phyloP scores from a whole-genome alignment of 2,113 vertebrate genomes.

The Trematomus loennbergii region DNA sequence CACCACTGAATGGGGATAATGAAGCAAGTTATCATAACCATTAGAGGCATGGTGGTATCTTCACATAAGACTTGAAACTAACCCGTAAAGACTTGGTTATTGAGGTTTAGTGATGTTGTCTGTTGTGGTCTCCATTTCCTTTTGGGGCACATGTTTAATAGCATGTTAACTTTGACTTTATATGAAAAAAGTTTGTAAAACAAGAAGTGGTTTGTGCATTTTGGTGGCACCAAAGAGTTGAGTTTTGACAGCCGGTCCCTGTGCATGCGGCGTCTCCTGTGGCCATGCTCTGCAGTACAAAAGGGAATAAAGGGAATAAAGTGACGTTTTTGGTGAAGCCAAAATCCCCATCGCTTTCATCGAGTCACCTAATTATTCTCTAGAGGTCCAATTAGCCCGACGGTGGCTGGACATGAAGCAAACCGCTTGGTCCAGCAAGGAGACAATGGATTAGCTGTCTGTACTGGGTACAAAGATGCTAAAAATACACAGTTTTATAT shows the following conservation, averaged over 20 bases:
- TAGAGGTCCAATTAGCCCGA: constrained; percentile 72
- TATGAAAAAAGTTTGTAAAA: background rate
- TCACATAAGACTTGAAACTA: background rate
- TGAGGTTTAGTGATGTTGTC: background rate
- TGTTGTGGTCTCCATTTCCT: background rate
- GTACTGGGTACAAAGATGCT: constrained; percentile 46
- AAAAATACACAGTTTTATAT: constrained; percentile 57
- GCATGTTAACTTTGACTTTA: background rate
- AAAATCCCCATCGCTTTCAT: constrained; percentile 62
- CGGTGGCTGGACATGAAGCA: constrained; percentile 73
- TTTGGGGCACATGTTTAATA: background rate
- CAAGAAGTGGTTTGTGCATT: constrained; percentile 5
- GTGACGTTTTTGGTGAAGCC: constrained; percentile 61
- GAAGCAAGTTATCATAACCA: background rate
- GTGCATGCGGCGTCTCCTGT: constrained; percentile 29
- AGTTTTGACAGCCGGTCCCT: constrained; percentile 23
- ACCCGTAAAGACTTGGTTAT: background rate
- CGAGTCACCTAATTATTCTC: constrained; percentile 71
- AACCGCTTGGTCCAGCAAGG: constrained; percentile 22
- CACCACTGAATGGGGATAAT: background rate
- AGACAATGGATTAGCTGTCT: constrained; percentile 29
- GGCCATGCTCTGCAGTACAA: constrained; percentile 44
- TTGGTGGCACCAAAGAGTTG: constrained; percentile 33
- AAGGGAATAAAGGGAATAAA: constrained; percentile 35
- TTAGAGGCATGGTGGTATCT: background rate